Conservation (phyloP, 2,113 vertebrate genomes). For the Garra rufa region DNA sequence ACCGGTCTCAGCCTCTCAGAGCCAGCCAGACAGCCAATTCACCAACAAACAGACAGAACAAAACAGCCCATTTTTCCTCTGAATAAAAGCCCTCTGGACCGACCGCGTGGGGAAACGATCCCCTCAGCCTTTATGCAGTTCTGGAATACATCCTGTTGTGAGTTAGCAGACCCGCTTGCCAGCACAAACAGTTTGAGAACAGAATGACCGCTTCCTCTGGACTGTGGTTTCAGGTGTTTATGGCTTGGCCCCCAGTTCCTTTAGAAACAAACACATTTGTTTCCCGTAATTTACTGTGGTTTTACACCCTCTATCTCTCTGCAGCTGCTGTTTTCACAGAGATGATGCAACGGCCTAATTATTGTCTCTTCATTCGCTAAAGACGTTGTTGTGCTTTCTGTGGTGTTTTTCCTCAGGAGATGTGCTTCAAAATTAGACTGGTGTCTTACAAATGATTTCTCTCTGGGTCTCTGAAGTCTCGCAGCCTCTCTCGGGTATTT, state of each 20-base stretch:
- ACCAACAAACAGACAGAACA: conserved; percentile 33
- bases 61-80: conserved; percentile 25
- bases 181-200: conserved; percentile 28
- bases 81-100: conserved; percentile 5
- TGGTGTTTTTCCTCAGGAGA: neutral
- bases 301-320: conserved; percentile 17
- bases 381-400: neutral
- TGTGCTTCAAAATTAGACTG: conserved; percentile 17
- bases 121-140: neutral
- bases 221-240: conserved; percentile 29
- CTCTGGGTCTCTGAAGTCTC: neutral
- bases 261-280: conserved; percentile 17
- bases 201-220: conserved; percentile 23
- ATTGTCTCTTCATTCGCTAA: neutral
- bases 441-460: neutral
- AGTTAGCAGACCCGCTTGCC: conserved; percentile 18
- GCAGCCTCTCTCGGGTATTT: conserved; percentile 64
- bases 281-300: conserved; percentile 16
- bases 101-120: neutral
- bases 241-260: conserved; percentile 11
- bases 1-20: conserved; percentile 3
- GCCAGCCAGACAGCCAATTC: conserved; percentile 29
- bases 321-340: neutral
- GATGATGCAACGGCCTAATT: neutral
- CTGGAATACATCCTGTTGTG: conserved; percentile 35